Evolutionary conservation across 1,140 invertebrate species (phyloP), one percentile per base, ranked within the genome.

Genomic region (Harpegnathos saltator): DNA sequence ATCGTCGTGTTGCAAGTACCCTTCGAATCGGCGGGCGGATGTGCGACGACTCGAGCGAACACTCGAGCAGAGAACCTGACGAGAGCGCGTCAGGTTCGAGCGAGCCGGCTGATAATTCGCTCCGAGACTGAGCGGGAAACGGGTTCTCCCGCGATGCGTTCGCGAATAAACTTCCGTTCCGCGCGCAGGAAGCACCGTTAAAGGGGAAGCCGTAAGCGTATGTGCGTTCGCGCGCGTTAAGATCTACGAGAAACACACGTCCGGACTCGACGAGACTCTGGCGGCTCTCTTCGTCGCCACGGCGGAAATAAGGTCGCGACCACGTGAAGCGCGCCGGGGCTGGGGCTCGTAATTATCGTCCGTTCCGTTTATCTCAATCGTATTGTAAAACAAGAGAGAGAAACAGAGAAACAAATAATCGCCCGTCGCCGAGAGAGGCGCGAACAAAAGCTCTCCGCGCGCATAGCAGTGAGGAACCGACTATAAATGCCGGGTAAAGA

Each of bases 251-350:
- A 65, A 33, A 65, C n/a, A n/a, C 68, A 82, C 59, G 68, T 81
- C 17, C 44, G 69, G 50, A 86, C 63, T 75, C 48, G 82, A 86
- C 61, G 56, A 77, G 80, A 77, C 63, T 75, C 59, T 22, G 61
- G 58, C 56, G 83, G 74, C 78, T 62, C 63, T 77, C 56, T 86
- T 84, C 69, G 71, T 87, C 75, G 85, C 83, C 50, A 44, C 72
- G 74, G 63, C 86, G 82, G 85, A 88, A 87, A 87, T 66, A 85
- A 86, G 85, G 68, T 86, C 86, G 73, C 84, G 73, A 85, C 85
- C 65, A 87, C 68, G 74, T 71, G 83, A 87, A 84, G 38, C 74
- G 50, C 33, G 26, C 26, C 61, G 52, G 11, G 48, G 59, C 44
- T 48, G 19, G 38, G 38, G 26, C 1, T 44, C 14, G 52, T 44